phyloP scores from a whole-genome alignment of 2,797 vertebrate species.

The Mormyrops boulengeri region DNA sequence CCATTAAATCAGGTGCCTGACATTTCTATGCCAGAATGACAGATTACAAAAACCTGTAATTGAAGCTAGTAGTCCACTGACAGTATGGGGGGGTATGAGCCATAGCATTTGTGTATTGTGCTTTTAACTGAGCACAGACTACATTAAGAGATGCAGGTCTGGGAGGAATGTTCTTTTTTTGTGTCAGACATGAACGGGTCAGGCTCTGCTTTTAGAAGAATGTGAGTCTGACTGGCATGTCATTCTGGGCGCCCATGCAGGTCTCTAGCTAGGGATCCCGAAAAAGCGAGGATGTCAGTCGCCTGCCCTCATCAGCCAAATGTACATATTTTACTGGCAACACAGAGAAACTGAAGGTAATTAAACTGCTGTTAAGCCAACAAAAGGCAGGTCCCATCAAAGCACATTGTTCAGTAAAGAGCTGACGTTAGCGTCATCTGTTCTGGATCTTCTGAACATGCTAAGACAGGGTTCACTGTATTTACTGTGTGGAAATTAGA shows the following conservation, averaged over 20 bases:
- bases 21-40: constrained; percentile 39
- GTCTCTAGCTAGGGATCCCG: neutral
- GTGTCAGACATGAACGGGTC: neutral
- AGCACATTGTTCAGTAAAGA: neutral
- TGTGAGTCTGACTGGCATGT: neutral
- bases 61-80: constrained; percentile 29
- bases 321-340: neutral
- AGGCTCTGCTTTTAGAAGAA: neutral
- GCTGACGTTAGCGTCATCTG: neutral
- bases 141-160: neutral
- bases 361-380: neutral
- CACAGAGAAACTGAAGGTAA: neutral
- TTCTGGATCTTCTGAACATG: neutral
- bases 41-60: constrained; percentile 40
- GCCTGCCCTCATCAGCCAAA: neutral
- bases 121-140: neutral
- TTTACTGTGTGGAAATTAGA: neutral
- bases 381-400: neutral
- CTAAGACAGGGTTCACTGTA: neutral
- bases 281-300: neutral
- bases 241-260: neutral
- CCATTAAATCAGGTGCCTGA: constrained; percentile 54
- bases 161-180: neutral
- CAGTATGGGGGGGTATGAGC: constrained; percentile 19
- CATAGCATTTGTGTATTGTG: neutral